These are phyloP conservation scores for Knipowitschia caucasica DNA, from an alignment of 2,797 vertebrate species.

Conservation along the genomic window DNA sequence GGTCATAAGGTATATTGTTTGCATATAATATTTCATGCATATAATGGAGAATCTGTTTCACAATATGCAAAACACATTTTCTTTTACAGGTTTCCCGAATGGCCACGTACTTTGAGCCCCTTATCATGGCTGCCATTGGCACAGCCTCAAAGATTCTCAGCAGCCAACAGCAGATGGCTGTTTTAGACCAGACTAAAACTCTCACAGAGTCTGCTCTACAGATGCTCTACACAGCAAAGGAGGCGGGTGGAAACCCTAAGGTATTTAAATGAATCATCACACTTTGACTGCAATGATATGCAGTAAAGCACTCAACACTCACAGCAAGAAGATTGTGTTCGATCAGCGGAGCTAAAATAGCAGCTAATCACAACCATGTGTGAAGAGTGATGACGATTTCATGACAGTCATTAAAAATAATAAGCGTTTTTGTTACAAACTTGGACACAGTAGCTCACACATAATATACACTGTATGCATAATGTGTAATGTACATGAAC, in stretches of 20 bases:
- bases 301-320: no score
- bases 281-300: not conserved
- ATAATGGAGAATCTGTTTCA: not conserved
- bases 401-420: no score
- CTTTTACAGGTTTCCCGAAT: constrained; percentile 90
- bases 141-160: constrained; percentile 93
- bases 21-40: no score
- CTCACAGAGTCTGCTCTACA: constrained; percentile 93
- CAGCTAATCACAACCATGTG: no score
- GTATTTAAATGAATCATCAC: constrained; percentile 50
- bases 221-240: constrained; percentile 96
- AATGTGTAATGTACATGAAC: no score
- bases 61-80: constrained; percentile 1
- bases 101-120: constrained; percentile 94
- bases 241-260: constrained; percentile 95
- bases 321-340: no score
- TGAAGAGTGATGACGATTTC: no score
- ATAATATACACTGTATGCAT: no score
- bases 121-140: constrained; percentile 89
- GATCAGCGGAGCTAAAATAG: no score
- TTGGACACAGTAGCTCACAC: no score
- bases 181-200: constrained; percentile 95
- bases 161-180: constrained; percentile 98
- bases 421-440: no score
- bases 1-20: constrained; percentile 88